These are phyloP conservation scores for Brachionichthys hirsutus DNA, from an alignment of 2,113 vertebrate genomes.

Conservation along the genomic window DNA sequence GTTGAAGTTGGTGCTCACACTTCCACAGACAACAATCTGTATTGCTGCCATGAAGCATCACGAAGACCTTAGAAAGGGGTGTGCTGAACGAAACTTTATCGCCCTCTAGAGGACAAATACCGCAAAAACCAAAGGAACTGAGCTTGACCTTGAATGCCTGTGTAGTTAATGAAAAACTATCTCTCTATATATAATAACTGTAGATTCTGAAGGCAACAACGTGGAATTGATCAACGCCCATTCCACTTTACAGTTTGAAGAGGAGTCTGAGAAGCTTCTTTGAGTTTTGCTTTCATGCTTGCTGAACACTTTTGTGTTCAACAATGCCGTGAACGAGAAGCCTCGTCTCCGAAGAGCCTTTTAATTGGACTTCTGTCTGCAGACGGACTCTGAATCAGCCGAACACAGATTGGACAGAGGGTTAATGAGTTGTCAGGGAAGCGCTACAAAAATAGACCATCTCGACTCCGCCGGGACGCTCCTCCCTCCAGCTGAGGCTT, in stretches of 20 bases:
- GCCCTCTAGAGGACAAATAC: slow-evolving; percentile 59
- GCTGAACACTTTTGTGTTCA: slow-evolving; percentile 21
- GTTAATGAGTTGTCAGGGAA: slow-evolving; percentile 73
- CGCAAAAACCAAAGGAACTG: slow-evolving; percentile 65
- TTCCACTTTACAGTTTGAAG: slow-evolving; percentile 34
- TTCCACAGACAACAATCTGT: slow-evolving; percentile 49
- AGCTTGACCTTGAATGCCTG: slow-evolving; percentile 66
- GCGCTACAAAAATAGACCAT: slow-evolving; percentile 66
- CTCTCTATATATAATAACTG: slow-evolving; percentile 38
- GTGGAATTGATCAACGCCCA: slow-evolving; percentile 33
- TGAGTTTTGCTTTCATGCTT: slow-evolving; percentile 34
- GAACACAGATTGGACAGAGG: slow-evolving; percentile 51
- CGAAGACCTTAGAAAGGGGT: neutral
- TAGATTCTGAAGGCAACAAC: slow-evolving; percentile 22
- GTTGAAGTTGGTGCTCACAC: slow-evolving; percentile 25
- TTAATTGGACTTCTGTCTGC: slow-evolving; percentile 62
- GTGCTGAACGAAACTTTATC: slow-evolving; percentile 45
- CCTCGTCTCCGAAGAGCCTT: slow-evolving; percentile 50
- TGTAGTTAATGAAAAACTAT: slow-evolving; percentile 54
- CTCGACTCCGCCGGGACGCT: slow-evolving; percentile 62
- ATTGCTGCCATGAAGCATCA: slow-evolving; percentile 36
- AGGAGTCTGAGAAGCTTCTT: slow-evolving; percentile 15
- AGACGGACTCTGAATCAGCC: slow-evolving; percentile 57
- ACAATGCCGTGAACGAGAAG: slow-evolving; percentile 37
- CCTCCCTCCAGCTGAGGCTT: slow-evolving; percentile 69